Percentiles rank a stretch among this genome's conserved stretches.
Evolutionary conservation across 2,113 vertebrate genomes (phyloP).

Genomic region (Lampris incognitus): DNA sequence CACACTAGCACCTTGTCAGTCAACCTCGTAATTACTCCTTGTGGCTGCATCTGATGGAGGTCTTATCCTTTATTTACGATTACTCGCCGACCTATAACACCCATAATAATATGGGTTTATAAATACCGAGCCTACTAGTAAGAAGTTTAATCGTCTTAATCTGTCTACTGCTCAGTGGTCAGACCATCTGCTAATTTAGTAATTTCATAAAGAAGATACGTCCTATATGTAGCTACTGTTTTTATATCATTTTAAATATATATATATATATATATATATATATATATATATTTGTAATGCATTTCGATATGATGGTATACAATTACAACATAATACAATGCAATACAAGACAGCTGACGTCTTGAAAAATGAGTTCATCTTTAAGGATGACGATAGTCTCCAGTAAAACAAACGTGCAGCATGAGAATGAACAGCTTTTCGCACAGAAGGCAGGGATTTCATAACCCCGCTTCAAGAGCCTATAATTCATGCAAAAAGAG

Average conservation of each 20-base stretch:
- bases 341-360: neutral
- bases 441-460: slow-evolving; percentile 84
- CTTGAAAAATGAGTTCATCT: neutral
- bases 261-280: neutral
- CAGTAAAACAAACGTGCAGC: slow-evolving; percentile 48
- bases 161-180: slow-evolving; percentile 11
- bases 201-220: neutral
- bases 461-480: slow-evolving; percentile 84
- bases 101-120: slow-evolving; percentile 50
- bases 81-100: slow-evolving; percentile 49
- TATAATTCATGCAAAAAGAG: slow-evolving; percentile 90
- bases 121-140: slow-evolving; percentile 26
- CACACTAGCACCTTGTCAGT: slow-evolving; percentile 68
- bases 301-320: neutral
- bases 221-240: neutral
- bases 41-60: slow-evolving; percentile 32
- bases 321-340: neutral
- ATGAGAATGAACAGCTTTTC: slow-evolving; percentile 87
- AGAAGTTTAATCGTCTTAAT: slow-evolving; percentile 41
- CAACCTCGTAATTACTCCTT: slow-evolving; percentile 44
- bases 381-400: slow-evolving; percentile 14
- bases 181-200: slow-evolving; percentile 1
- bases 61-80: slow-evolving; percentile 69
- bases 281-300: neutral
- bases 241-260: no score